These are phyloP conservation scores for Colletes collaris DNA, from an alignment of 2,888 invertebrate species.

Conservation along the genomic window DNA sequence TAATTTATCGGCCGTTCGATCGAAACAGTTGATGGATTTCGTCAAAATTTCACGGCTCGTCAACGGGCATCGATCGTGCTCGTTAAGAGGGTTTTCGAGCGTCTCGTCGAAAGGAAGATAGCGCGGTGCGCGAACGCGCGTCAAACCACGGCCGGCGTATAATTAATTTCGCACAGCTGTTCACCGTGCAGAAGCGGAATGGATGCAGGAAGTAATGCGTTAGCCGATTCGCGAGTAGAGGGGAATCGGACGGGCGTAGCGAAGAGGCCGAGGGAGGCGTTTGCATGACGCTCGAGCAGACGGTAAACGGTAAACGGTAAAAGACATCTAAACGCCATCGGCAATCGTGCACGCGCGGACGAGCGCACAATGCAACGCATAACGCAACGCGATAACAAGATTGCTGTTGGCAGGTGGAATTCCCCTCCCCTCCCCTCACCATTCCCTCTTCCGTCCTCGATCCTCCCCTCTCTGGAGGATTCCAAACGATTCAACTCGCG, in stretches of 20 bases:
- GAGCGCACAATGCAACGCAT: slow-evolving; percentile 32
- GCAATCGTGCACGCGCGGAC: slow-evolving; percentile 47
- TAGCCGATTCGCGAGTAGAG: slow-evolving; percentile 33
- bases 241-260: slow-evolving; percentile 35
- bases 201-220: slow-evolving; percentile 53
- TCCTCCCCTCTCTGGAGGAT: background rate
- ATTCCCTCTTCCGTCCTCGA: no score
- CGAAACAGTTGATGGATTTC: background rate
- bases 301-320: slow-evolving; percentile 33
- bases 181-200: slow-evolving; percentile 52
- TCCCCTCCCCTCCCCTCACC: background rate
- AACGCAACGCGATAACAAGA: slow-evolving; percentile 51
- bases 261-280: slow-evolving; percentile 10
- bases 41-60: no score
- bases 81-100: background rate
- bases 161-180: slow-evolving; percentile 74
- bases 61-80: background rate
- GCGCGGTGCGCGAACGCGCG: slow-evolving; percentile 20
- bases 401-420: slow-evolving; percentile 36
- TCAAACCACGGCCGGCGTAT: slow-evolving; percentile 60
- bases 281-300: background rate
- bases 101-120: background rate
- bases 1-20: no score
- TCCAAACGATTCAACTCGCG: slow-evolving; percentile 14
- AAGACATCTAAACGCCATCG: slow-evolving; percentile 49